Evolutionary conservation across 2,113 vertebrate species (phyloP).

Genomic region (Tragelaphus strepsiceros): DNA sequence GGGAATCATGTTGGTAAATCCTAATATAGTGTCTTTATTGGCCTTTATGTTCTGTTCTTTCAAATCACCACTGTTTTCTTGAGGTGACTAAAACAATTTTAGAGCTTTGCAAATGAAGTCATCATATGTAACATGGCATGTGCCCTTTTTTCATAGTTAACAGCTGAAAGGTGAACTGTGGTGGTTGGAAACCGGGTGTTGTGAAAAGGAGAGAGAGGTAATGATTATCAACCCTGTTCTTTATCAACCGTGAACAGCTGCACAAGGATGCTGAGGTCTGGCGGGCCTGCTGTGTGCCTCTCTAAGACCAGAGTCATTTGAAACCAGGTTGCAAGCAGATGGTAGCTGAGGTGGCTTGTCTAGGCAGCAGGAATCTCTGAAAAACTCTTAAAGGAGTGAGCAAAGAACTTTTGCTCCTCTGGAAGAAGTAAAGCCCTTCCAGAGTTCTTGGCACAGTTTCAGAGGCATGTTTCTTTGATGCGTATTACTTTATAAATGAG

Average conservation of each 20-base stretch:
- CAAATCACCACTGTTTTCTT: neutral
- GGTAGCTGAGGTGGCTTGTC: constrained; percentile 41
- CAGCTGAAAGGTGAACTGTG: neutral
- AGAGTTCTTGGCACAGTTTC: neutral
- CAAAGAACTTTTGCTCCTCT: neutral
- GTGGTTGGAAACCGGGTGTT: neutral
- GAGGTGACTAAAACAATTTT: neutral
- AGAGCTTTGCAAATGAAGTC: neutral
- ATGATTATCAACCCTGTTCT: constrained; percentile 15
- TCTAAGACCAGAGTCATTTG: constrained; percentile 38
- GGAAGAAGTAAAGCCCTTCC: neutral
- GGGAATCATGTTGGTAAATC: neutral
- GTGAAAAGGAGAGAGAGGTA: neutral
- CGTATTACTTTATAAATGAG: neutral
- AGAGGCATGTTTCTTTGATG: neutral
- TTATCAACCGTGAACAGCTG: constrained; percentile 63
- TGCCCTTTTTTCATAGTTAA: neutral
- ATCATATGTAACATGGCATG: neutral
- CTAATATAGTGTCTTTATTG: neutral
- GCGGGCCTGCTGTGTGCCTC: neutral
- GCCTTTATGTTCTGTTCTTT: neutral
- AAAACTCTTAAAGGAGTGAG: constrained; percentile 27
- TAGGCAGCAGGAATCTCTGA: neutral
- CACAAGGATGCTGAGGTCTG: constrained; percentile 39
- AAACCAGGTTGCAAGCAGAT: constrained; percentile 55